Base-by-base conservation (phyloP, 1,140 invertebrate genomes). In the Drosophila melanogaster region DNA sequence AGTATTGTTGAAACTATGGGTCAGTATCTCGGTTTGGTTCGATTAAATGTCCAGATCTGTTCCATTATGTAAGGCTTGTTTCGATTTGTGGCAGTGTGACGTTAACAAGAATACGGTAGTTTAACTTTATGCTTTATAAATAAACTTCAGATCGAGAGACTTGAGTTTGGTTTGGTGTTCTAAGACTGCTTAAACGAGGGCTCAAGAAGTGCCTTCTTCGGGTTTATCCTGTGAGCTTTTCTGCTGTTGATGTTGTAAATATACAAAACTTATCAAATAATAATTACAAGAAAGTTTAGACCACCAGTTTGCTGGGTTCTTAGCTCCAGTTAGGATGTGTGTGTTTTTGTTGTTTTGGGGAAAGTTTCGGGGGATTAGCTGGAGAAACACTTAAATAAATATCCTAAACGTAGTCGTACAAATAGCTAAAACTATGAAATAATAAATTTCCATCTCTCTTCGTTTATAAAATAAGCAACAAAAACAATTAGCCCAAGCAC, bases 391-490 rank as follows among this genome's bases (percentile, higher is more conserved):
- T 87, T 87, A 87, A 86, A 86, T 86, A 86, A 86, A 86, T 86
- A 86, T 43, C 73, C 79, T 86, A 86, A 40, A n/a, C 2, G 41
- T 69, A 87, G 33, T 47, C 46, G 38, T 79, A 79, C 15, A 65
- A 64, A 10, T 77, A 87, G 70, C 60, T 85, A 76, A 43, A 81
- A 83, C 83, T 87, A 87, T 65, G 71, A 87, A 87, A 87, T 83
- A 87, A 87, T 76, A 77, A 65, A 55, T 72, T 59, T 75, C 70
- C 53, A 59, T 77, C 59, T 80, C 50, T 72, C 67, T 53, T 76
- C 49, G 55, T 69, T 81, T 84, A 89, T 89, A 84, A 89, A 89
- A 89, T 89, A 89, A 90, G 80, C 84, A 89, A 89, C 84, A 89
- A 89, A 89, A 89, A 89, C 84, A 89, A 89, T 90, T 74, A 64